phyloP scores from a whole-genome alignment of 53 echinoderm and acorn worm genomes.

The Henricia sp. region DNA sequence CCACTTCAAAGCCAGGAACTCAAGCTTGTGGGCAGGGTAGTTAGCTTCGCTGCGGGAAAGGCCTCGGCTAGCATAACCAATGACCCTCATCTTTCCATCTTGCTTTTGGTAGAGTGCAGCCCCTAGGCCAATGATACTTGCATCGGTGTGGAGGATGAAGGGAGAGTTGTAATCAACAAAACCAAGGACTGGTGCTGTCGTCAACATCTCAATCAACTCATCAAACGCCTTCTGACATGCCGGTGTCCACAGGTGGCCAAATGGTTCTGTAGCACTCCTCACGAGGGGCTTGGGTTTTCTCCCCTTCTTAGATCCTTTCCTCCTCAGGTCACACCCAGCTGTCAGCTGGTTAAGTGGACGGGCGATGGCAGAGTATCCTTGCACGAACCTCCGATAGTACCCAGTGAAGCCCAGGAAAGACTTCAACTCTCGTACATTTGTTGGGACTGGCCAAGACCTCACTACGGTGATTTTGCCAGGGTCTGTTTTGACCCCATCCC shows the following conservation, averaged over 20 bases:
- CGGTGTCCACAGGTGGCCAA: constrained; percentile 59
- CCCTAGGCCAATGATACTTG: constrained; percentile 59
- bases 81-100: constrained; percentile 64
- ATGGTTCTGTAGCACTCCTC: constrained; percentile 44
- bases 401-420: constrained; percentile 78
- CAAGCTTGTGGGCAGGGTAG: constrained; percentile 71
- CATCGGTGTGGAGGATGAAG: constrained; percentile 78
- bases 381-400: constrained; percentile 73
- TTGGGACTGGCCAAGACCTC: constrained; percentile 66
- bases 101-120: constrained; percentile 74
- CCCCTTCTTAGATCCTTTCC: neutral
- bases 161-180: constrained; percentile 70
- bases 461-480: constrained; percentile 64
- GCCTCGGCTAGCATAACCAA: constrained; percentile 74
- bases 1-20: constrained; percentile 71
- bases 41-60: constrained; percentile 67
- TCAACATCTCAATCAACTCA: constrained; percentile 49
- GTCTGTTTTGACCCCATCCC: constrained; percentile 69
- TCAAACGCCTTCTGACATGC: constrained; percentile 77
- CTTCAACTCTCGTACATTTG: constrained; percentile 65
- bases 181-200: constrained; percentile 63
- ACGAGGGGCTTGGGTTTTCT: neutral
- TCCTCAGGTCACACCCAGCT: constrained; percentile 31
- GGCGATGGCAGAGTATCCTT: constrained; percentile 61
- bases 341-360: constrained; percentile 67